phyloP scores from a whole-genome alignment of 2,888 invertebrate genomes.

The Pyrrhosoma nymphula region DNA sequence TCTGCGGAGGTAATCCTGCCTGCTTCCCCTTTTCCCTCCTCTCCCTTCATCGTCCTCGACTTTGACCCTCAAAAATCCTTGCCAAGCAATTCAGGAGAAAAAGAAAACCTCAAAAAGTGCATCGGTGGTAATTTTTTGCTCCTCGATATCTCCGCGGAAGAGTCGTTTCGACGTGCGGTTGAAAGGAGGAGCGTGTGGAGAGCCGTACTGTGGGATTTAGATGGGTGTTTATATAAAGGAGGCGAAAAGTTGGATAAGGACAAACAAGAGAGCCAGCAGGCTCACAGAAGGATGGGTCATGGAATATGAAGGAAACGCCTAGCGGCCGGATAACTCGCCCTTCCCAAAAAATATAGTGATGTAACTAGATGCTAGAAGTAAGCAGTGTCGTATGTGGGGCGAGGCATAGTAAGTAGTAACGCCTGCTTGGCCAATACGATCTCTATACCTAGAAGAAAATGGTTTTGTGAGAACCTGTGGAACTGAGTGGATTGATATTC shows the following conservation, averaged over 20 bases:
- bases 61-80: slow-evolving; percentile 4
- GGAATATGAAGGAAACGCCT: background rate
- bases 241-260: background rate
- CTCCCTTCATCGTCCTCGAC: background rate
- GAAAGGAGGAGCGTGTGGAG: background rate
- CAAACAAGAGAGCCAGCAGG: background rate
- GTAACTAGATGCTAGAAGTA: too few species aligned
- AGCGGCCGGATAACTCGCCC: background rate
- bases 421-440: too few species aligned
- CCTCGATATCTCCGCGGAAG: slow-evolving; percentile 23
- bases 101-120: background rate
- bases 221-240: background rate
- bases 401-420: too few species aligned
- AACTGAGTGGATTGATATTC: too few species aligned
- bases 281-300: background rate
- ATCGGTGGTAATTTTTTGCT: slow-evolving; percentile 42
- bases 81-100: slow-evolving; percentile 31
- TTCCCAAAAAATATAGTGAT: too few species aligned
- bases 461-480: too few species aligned
- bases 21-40: background rate
- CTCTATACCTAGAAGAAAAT: too few species aligned
- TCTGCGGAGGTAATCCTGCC: slow-evolving; percentile 31
- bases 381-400: too few species aligned
- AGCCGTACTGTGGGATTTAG: background rate
- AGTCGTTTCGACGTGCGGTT: slow-evolving; percentile 11